Evolutionary conservation across 1,140 invertebrate genomes (phyloP).

Genomic region (Phocides pigmalion): DNA sequence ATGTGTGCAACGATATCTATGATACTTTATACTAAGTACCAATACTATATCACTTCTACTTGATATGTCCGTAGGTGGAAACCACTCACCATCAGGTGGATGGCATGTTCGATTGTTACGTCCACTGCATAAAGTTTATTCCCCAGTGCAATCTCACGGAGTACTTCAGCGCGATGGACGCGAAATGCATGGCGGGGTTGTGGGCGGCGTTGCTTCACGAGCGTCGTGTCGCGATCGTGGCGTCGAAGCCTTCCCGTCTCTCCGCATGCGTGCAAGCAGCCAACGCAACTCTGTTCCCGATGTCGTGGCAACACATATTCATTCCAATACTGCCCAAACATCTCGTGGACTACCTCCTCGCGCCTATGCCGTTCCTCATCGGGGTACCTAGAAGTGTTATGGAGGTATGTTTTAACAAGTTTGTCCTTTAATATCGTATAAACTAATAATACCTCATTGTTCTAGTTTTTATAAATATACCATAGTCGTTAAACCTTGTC

Average conservation of each 20-base stretch:
- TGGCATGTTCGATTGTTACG: no score
- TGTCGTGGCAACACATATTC: slow-evolving; percentile 99
- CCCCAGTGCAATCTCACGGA: slow-evolving; percentile 96
- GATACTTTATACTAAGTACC: no score
- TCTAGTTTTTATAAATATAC: no score
- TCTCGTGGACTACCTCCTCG: slow-evolving; percentile 95
- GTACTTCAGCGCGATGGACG: slow-evolving; percentile 97
- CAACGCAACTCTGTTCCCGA: slow-evolving; percentile 96
- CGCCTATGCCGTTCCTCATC: slow-evolving; percentile 98
- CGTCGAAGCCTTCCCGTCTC: slow-evolving; percentile 92
- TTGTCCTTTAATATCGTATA: no score
- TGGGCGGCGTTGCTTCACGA: slow-evolving; percentile 98
- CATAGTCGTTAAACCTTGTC: no score
- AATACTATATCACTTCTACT: no score
- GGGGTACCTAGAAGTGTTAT: slow-evolving; percentile 94
- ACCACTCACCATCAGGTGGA: no score
- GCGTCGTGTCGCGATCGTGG: slow-evolving; percentile 95
- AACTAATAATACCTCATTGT: no score
- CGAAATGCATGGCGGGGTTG: slow-evolving; percentile 95
- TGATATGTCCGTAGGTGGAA: no score
- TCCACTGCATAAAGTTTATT: slow-evolving; percentile 11
- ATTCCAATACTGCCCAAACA: slow-evolving; percentile 95
- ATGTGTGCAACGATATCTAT: no score
- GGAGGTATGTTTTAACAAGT: slow-evolving; percentile 86
- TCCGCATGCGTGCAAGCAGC: slow-evolving; percentile 97